These are phyloP conservation scores for Chaenogobius annularis DNA, from an alignment of 2,113 vertebrate species.

Conservation along the genomic window DNA sequence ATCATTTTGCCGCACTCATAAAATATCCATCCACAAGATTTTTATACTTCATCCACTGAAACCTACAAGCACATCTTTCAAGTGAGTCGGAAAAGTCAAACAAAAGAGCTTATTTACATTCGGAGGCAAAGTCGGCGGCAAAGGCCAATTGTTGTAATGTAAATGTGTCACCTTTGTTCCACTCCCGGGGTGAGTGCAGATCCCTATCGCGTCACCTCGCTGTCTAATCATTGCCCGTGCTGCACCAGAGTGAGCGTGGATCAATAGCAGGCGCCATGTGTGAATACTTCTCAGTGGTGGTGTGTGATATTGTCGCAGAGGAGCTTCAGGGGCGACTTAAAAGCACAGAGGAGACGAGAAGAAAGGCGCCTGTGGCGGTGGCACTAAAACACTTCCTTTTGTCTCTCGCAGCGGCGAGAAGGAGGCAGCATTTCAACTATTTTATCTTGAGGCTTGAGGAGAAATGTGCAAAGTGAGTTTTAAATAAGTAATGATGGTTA, in stretches of 20 bases:
- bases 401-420: constrained; percentile 14
- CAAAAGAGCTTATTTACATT: constrained; percentile 36
- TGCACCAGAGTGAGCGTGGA: constrained; percentile 29
- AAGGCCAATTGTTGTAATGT: constrained; percentile 52
- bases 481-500: neutral
- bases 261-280: constrained; percentile 51
- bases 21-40: neutral
- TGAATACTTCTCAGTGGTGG: constrained; percentile 50
- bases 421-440: constrained; percentile 14
- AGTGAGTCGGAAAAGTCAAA: constrained; percentile 1
- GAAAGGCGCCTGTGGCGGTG: constrained; percentile 29
- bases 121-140: constrained; percentile 19
- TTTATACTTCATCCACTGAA: neutral
- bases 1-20: neutral
- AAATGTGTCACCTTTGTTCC: constrained; percentile 52
- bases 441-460: constrained; percentile 5
- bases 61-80: neutral
- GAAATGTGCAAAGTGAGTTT: neutral
- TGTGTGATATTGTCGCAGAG: constrained; percentile 57
- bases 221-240: constrained; percentile 42
- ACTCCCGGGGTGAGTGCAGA: constrained; percentile 24
- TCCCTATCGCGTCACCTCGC: constrained; percentile 42
- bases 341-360: constrained; percentile 35
- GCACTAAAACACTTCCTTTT: constrained; percentile 27
- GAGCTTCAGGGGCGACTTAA: constrained; percentile 46